A percentile compares a stretch with the other conserved stretches of the same genome.
phyloP scores from a whole-genome alignment of 1,140 invertebrate species.

The Spodoptera frugiperda region DNA sequence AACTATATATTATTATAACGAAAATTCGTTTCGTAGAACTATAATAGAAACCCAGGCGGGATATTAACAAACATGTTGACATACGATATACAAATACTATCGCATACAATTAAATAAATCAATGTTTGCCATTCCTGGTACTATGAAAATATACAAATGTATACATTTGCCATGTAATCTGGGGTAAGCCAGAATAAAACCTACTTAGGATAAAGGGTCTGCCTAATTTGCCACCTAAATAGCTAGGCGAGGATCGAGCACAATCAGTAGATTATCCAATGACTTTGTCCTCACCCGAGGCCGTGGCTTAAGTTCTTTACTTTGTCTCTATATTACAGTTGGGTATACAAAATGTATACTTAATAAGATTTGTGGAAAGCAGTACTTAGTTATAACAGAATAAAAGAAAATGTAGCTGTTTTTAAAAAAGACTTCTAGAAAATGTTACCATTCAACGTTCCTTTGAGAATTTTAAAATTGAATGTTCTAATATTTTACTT shows the following conservation, averaged over 20 bases:
- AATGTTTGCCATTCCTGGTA: constrained; percentile 3
- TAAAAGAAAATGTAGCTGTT: too few relatives aligned
- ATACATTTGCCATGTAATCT: constrained; percentile 31
- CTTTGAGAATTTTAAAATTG: too few relatives aligned
- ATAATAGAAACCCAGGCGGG: too few relatives aligned
- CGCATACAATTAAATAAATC: neutral
- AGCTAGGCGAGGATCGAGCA: constrained; percentile 23
- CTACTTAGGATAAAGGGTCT: constrained; percentile 35
- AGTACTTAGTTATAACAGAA: neutral
- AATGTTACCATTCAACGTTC: too few relatives aligned
- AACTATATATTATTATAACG: too few relatives aligned
- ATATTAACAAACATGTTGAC: neutral
- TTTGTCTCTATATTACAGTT: neutral
- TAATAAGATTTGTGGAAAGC: neutral
- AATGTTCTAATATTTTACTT: too few relatives aligned
- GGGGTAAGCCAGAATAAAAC: constrained; percentile 32
- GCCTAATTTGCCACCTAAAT: constrained; percentile 47
- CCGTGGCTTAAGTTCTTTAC: constrained; percentile 13
- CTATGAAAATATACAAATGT: constrained; percentile 20
- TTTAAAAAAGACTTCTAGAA: too few relatives aligned
- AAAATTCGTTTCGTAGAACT: too few relatives aligned
- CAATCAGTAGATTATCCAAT: constrained; percentile 37
- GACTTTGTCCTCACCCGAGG: constrained; percentile 20
- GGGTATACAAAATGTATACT: constrained; percentile 14
- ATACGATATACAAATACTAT: neutral